A percentile compares a stretch with the other conserved stretches of the same genome.
Conservation (phyloP, 1,140 invertebrate species). For the Sycobia sp. region DNA sequence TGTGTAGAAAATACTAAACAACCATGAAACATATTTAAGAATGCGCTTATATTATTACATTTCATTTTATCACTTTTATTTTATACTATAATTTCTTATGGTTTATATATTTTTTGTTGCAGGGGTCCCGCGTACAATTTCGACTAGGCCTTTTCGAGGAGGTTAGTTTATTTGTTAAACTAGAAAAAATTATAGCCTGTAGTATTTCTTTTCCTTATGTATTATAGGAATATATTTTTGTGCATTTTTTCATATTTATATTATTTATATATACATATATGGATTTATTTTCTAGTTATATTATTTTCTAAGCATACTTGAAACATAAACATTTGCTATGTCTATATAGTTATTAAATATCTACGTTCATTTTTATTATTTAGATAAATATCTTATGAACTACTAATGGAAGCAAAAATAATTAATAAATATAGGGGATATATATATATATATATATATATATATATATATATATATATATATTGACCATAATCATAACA, state of each 20-base stretch:
- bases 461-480: slow-evolving; percentile 20
- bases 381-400: too few relatives aligned
- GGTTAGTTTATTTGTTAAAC: slow-evolving; percentile 59
- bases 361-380: too few relatives aligned
- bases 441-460: slow-evolving; percentile 10
- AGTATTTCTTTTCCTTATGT: slow-evolving; percentile 45
- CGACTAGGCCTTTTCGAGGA: slow-evolving; percentile 60
- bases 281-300: too few relatives aligned
- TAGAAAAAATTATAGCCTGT: slow-evolving; percentile 54
- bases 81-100: slow-evolving; percentile 55
- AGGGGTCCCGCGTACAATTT: slow-evolving; percentile 59
- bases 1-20: too few relatives aligned
- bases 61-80: slow-evolving; percentile 42
- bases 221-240: slow-evolving; percentile 21
- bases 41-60: slow-evolving; percentile 18
- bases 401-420: too few relatives aligned
- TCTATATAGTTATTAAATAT: too few relatives aligned
- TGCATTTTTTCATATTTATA: slow-evolving; percentile 30
- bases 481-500: too few relatives aligned
- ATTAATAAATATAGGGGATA: not conserved
- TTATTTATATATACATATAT: slow-evolving; percentile 21
- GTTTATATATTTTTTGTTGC: slow-evolving; percentile 61
- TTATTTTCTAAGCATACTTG: too few relatives aligned
- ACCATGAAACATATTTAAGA: too few relatives aligned
- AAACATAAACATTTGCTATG: too few relatives aligned